Conservation (phyloP, 2,888 invertebrate genomes). For the Calephelis perditalis region DNA sequence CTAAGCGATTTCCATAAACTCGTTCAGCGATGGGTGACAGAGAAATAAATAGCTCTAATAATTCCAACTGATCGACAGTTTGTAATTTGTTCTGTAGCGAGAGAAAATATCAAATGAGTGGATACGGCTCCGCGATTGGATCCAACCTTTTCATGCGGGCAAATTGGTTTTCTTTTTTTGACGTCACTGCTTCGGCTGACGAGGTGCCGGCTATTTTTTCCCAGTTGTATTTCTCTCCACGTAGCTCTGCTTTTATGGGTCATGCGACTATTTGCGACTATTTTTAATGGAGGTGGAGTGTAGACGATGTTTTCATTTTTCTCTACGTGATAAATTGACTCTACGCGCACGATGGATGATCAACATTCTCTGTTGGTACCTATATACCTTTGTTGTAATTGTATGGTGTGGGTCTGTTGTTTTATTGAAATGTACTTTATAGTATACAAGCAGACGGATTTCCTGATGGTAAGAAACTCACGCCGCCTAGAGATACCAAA, state of each 20-base stretch:
- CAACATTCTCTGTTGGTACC: constrained; percentile 48
- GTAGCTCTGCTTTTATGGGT: constrained; percentile 74
- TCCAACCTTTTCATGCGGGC: constrained; percentile 74
- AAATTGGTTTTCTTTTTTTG: constrained; percentile 78
- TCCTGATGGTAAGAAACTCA: no score
- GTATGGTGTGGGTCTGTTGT: no score
- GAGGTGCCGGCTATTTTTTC: constrained; percentile 63
- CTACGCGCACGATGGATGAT: constrained; percentile 67
- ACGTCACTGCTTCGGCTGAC: constrained; percentile 57
- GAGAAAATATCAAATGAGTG: constrained; percentile 76
- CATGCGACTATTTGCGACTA: constrained; percentile 75
- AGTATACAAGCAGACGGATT: no score
- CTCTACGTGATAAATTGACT: constrained; percentile 72
- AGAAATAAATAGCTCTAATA: constrained; percentile 65
- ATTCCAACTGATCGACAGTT: constrained; percentile 55
- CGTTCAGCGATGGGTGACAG: constrained; percentile 63
- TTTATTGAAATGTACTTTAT: no score
- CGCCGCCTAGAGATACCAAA: no score
- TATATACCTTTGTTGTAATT: constrained; percentile 29
- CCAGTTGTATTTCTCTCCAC: constrained; percentile 69
- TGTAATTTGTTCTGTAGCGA: constrained; percentile 72
- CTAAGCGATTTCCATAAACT: constrained; percentile 58
- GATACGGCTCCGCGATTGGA: constrained; percentile 67
- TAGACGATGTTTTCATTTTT: constrained; percentile 66
- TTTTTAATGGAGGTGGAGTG: constrained; percentile 67